Conservation (phyloP, 2,113 vertebrate genomes). For the Diphyllodes magnificus region DNA sequence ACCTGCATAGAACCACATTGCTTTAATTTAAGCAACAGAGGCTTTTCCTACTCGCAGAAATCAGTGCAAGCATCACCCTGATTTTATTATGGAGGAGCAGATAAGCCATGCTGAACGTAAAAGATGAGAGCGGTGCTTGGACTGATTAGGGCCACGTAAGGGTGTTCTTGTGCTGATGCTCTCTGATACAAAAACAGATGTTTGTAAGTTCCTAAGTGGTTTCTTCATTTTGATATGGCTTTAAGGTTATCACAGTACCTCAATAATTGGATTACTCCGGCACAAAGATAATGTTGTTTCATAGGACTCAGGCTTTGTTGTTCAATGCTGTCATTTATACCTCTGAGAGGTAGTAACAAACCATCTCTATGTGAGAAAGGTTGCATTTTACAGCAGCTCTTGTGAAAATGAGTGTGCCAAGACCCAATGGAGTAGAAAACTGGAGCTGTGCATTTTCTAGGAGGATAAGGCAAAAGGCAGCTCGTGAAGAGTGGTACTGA, state of each 20-base stretch:
- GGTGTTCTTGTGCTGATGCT: conserved; percentile 8
- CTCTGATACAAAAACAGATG: neutral
- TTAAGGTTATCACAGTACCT: neutral
- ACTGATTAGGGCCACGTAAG: neutral
- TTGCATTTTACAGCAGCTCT: neutral
- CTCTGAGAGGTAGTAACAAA: neutral
- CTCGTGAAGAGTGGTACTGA: neutral
- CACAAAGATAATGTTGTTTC: neutral
- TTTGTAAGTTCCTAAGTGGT: conserved; percentile 22
- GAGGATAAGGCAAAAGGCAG: neutral
- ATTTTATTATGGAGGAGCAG: conserved; percentile 17
- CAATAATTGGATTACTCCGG: conserved; percentile 4
- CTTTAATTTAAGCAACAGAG: conserved; percentile 4
- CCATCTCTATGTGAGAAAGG: neutral
- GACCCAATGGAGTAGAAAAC: neutral
- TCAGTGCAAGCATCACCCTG: neutral
- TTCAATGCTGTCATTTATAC: neutral
- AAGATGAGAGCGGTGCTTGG: neutral
- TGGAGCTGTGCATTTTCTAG: neutral
- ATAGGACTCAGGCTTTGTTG: neutral
- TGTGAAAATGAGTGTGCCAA: neutral
- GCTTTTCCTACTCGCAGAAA: conserved; percentile 1
- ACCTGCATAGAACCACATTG: neutral
- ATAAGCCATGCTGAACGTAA: neutral
- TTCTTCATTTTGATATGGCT: conserved; percentile 26